Evolutionary conservation across 2,113 vertebrate species (phyloP), one percentile per base, ranked within the genome.

Genomic region (Nibea albiflora): DNA sequence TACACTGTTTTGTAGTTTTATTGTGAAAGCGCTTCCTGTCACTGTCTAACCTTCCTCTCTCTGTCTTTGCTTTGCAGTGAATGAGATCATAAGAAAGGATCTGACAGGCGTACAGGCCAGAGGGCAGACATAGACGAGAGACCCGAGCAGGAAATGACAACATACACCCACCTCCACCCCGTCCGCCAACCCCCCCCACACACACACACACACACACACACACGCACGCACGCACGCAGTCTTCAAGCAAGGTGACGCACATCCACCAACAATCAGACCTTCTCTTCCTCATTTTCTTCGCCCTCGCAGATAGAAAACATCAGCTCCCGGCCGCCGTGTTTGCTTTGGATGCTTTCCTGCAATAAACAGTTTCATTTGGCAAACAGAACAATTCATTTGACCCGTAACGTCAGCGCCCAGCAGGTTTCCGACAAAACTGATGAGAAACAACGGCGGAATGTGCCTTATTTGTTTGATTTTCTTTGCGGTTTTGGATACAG

Each of bases 41-140:
- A 11, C 24, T 53, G 26, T 80, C 74, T 81, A 31, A 73, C 67
- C 17, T 46, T 19, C 3, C 16, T 44, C 17, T 44, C 11, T 79
- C 22, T 88, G 44, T 81, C 17, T 89, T 39, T 49, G 12, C 39
- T 91, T 95, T 87, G 35, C 93, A 99, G 98, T 99, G 92, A 99
- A 99, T 17, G 98, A 99, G 95, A 99, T 99, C 95, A 99, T 99
- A 94, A 96, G 97, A 93, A 99, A 99, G 94, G 98, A 99, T 92
- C 97, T 99, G 95, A 98, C 98, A 54, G 96, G 95, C 88, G 96
- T 98, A 80, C 96, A 97, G 64, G 92, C 96, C 90, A 95, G 95
- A 95, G 97, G 92, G 78, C 98, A 98, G 92, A 97, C 97, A 91
- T 99, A 98, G 92, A 96, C 92, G 92, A 90, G 73, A 73, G 85